Conservation (phyloP, 2,888 invertebrate species). For the Argynnis bischoffii region DNA sequence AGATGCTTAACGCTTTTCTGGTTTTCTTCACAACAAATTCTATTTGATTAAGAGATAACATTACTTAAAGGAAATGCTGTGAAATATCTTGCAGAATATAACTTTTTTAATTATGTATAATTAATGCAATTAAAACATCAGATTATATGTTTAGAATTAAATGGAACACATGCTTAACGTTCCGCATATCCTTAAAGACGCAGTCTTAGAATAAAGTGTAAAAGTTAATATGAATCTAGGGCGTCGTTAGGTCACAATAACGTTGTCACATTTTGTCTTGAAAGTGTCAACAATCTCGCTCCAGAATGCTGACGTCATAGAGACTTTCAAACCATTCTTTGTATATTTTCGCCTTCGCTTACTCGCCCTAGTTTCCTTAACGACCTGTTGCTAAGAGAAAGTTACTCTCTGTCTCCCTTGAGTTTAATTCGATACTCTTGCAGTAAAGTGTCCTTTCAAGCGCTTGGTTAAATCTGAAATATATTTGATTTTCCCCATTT, state of each 20-base stretch:
- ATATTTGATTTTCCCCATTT: conserved; percentile 36
- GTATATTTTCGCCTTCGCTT: conserved; percentile 38
- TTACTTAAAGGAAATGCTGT: no score
- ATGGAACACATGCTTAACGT: not conserved
- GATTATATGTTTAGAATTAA: not conserved
- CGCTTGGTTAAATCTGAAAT: conserved; percentile 37
- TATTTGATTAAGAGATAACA: no score
- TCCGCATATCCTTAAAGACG: not conserved
- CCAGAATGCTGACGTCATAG: conserved; percentile 33
- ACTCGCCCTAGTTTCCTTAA: conserved; percentile 54
- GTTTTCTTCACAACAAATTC: no score
- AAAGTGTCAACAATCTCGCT: conserved; percentile 35
- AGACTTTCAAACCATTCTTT: conserved; percentile 33
- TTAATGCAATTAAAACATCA: not conserved
- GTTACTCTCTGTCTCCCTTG: conserved; percentile 48
- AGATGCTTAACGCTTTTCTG: no score
- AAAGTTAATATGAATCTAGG: conserved; percentile 30
- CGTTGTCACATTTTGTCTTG: conserved; percentile 30
- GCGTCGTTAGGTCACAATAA: conserved; percentile 34
- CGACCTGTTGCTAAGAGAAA: conserved; percentile 68
- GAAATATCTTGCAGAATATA: no score
- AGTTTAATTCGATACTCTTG: conserved; percentile 44
- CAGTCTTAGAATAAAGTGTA: conserved; percentile 17
- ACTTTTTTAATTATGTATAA: no score
- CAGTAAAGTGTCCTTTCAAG: conserved; percentile 53